Base-by-base conservation (phyloP, 2,113 vertebrate genomes). In the Mormyrus lacerda region DNA sequence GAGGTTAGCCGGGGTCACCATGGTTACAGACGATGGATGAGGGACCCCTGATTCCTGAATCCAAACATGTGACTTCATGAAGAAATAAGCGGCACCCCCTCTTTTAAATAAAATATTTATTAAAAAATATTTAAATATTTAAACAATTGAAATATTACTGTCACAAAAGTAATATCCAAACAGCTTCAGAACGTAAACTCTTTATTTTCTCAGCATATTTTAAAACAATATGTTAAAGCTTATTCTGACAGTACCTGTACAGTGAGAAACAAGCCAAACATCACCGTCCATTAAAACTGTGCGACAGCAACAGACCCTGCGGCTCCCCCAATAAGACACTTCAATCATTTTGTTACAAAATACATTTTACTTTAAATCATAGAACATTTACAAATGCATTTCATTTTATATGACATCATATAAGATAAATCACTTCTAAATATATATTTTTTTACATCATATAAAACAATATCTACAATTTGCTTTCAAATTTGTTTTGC, bases 341-440 rank as follows among this genome's bases (percentile, higher is more conserved):
- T 96, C 92, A 94, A 92, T 95, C 92, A 94, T 95, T 89, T 89
- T 95, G 94, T 95, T 96, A 96, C 93, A 96, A 96, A 96, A 96
- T 93, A 95, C 92, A 50, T 91, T 95, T 93, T 94, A 94, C 93
- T 95, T 94, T 91, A 95, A 95, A 95, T 95, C 92, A 94, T 94
- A 93, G 92, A 93, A 94, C 93, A 93, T 94, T 95, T 93, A 92
- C 88, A 91, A 91, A 92, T 91, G 88, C 90, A 91, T 91, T 93
- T 91, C 89, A 92, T 94, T 94, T 94, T 95, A 94, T 94, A 91
- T 90, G 87, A 95, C 94, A 94, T 94, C 61, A 92, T 92, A 95
- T 94, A 96, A 96, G 96, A 96, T 96, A 95, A 95, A 96, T 93
- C 94, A 93, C 91, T 94, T 93, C 95, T 92, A 91, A 93, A 93